Percentiles rank a stretch among this genome's conserved stretches.
Evolutionary conservation across 2,888 invertebrate genomes (phyloP).

Genomic region (Hybos culiciformis): DNA sequence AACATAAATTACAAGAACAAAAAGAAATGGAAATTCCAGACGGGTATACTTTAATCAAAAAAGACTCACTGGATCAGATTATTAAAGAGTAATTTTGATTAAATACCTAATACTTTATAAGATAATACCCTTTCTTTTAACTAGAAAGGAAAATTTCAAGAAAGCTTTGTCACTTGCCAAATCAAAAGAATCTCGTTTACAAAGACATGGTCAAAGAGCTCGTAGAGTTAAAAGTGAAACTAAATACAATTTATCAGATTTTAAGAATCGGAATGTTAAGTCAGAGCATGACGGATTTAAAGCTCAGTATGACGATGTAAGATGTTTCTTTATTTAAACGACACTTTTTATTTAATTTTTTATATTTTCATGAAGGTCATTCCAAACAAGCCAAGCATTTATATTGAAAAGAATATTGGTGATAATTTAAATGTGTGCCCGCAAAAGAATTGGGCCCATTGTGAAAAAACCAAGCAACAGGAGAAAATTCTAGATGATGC

Average conservation of each 20-base stretch:
- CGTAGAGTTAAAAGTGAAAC: slow-evolving; percentile 32
- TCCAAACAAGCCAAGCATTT: neutral
- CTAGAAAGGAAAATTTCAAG: neutral
- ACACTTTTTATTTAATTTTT: no score
- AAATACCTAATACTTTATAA: neutral
- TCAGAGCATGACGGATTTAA: no score
- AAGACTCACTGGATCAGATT: slow-evolving; percentile 22
- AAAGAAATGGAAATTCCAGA: slow-evolving; percentile 16
- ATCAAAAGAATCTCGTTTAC: neutral
- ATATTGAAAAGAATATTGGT: neutral
- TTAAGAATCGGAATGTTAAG: no score
- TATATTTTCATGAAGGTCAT: no score
- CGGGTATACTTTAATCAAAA: slow-evolving; percentile 24
- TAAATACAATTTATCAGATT: no score
- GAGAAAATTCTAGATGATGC: no score
- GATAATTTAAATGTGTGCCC: neutral
- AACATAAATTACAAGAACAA: slow-evolving; percentile 16
- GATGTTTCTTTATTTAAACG: no score
- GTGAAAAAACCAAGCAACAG: neutral
- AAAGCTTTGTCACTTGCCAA: neutral
- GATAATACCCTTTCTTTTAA: neutral
- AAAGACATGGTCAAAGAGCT: slow-evolving; percentile 21
- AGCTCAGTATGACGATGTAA: no score
- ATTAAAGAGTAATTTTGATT: slow-evolving; percentile 22
- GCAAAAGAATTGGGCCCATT: neutral